Evolutionary conservation across 2,113 vertebrate genomes (phyloP).

Genomic region (Lepus americanus): DNA sequence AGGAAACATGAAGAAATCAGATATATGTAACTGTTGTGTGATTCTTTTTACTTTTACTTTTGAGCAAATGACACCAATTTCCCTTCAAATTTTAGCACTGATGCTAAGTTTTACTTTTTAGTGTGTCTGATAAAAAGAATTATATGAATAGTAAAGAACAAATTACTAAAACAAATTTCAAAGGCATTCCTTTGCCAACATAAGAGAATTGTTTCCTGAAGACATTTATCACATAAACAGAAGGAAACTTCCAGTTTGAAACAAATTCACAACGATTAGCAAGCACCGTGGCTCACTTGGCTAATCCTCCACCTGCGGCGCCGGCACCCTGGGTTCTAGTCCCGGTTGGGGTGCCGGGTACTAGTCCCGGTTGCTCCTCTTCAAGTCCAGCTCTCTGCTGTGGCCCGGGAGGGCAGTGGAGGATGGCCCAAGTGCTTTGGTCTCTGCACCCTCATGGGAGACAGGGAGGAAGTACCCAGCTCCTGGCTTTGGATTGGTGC

Average conservation of each 20-base stretch:
- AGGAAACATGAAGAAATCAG: not conserved
- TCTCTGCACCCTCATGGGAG: too few species aligned
- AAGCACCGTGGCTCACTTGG: too few species aligned
- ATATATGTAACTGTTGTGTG: not conserved
- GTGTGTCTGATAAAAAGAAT: not conserved
- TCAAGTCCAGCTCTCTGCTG: too few species aligned
- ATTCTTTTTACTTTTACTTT: conserved; percentile 40
- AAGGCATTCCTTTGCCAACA: not conserved
- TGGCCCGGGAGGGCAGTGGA: too few species aligned
- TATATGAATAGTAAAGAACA: not conserved
- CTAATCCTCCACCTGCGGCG: too few species aligned
- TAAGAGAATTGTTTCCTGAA: not conserved
- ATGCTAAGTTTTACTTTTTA: conserved; percentile 22
- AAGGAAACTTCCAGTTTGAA: not conserved
- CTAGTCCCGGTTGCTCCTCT: too few species aligned
- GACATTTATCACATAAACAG: not conserved
- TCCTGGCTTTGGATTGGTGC: too few species aligned
- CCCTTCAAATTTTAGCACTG: not conserved
- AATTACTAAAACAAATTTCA: not conserved
- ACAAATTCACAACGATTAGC: not conserved
- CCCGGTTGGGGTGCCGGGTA: too few species aligned
- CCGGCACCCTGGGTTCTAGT: too few species aligned
- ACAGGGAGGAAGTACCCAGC: too few species aligned
- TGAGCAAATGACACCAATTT: conserved; percentile 2
- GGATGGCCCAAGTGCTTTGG: too few species aligned